phyloP scores from a whole-genome alignment of 53 echinoderm and acorn worm genomes.

The Astropecten irregularis region DNA sequence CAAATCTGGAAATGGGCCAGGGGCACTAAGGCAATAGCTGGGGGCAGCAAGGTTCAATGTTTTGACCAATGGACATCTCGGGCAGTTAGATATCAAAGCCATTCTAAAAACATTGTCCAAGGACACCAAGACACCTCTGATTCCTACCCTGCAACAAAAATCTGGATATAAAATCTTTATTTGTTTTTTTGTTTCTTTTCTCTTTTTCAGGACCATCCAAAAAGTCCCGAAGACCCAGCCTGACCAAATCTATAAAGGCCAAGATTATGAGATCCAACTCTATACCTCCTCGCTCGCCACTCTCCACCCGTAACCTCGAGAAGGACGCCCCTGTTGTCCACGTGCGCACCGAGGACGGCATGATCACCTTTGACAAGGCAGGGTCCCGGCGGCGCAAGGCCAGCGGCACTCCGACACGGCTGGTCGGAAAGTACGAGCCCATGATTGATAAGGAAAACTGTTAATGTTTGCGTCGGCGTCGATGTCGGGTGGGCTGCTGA shows the following conservation, averaged over 20 bases:
- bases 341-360: background rate
- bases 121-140: too few species aligned
- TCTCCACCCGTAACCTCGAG: constrained; percentile 75
- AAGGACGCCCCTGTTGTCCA: constrained; percentile 61
- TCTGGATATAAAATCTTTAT: too few species aligned
- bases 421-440: constrained; percentile 69
- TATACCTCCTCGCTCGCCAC: constrained; percentile 65
- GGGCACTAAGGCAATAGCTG: too few species aligned
- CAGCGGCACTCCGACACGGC: constrained; percentile 48
- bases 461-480: constrained; percentile 37
- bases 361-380: constrained; percentile 22
- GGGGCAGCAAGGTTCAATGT: too few species aligned
- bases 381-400: constrained; percentile 9
- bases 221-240: constrained; percentile 27
- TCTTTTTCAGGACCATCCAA: constrained; percentile 29
- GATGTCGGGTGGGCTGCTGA: too few species aligned
- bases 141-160: too few species aligned
- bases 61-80: too few species aligned
- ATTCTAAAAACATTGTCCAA: too few species aligned
- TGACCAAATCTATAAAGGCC: constrained; percentile 21
- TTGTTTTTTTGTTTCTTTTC: too few species aligned
- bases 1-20: too few species aligned
- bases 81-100: too few species aligned
- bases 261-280: constrained; percentile 18
- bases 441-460: constrained; percentile 74